Evolutionary conservation across 2,113 vertebrate species (phyloP).

Genomic region (Tragelaphus buxtoni): DNA sequence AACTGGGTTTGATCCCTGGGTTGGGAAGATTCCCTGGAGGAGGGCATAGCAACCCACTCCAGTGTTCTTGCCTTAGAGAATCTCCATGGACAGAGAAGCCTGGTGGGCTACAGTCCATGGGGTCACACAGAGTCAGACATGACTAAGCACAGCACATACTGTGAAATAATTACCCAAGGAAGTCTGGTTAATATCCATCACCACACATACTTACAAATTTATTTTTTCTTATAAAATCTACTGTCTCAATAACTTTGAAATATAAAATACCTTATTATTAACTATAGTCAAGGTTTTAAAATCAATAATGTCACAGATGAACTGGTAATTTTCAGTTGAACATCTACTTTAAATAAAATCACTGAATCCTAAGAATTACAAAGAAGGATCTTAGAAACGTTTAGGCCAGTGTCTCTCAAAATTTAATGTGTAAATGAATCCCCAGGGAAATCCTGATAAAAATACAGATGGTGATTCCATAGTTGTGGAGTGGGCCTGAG

Average conservation of each 20-base stretch:
- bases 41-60: background rate
- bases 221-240: background rate
- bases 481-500: background rate
- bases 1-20: background rate
- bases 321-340: conserved; percentile 3
- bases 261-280: background rate
- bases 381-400: background rate
- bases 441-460: background rate
- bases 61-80: background rate
- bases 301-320: background rate
- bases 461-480: background rate
- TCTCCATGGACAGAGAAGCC: background rate
- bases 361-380: background rate
- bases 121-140: too few species aligned
- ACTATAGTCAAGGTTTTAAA: background rate
- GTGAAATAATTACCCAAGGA: background rate
- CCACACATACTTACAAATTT: background rate
- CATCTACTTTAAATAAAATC: conserved; percentile 11
- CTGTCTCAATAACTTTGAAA: background rate
- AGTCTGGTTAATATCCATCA: background rate
- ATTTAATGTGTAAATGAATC: background rate
- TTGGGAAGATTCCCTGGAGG: background rate
- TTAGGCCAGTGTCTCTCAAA: background rate
- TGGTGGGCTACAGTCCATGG: too few species aligned
- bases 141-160: background rate